A percentile compares a stretch with the other conserved stretches of the same genome.
Evolutionary conservation across 2,888 invertebrate species (phyloP).

Genomic region (Euzophera pinguis): DNA sequence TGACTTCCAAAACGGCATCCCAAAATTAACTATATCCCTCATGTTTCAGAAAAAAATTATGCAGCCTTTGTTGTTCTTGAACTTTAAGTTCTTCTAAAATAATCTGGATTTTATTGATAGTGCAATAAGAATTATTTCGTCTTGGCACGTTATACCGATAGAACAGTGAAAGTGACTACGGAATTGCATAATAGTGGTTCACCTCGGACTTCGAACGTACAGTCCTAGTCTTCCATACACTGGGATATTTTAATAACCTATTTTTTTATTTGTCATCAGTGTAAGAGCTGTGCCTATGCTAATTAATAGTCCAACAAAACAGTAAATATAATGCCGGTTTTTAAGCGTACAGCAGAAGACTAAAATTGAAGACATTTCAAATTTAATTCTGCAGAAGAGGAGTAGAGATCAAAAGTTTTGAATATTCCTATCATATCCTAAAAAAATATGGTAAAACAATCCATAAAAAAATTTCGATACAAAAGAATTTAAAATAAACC

Average conservation of each 20-base stretch:
- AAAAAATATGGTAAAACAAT: too few species aligned
- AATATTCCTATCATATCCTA: too few species aligned
- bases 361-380: too few species aligned
- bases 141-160: slow-evolving; percentile 26
- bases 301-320: too few species aligned
- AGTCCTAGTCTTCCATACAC: slow-evolving; percentile 33
- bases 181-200: slow-evolving; percentile 58
- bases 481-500: too few species aligned
- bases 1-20: background rate
- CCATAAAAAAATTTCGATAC: too few species aligned
- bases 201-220: slow-evolving; percentile 49
- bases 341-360: too few species aligned
- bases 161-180: slow-evolving; percentile 65
- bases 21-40: slow-evolving; percentile 15
- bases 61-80: slow-evolving; percentile 2
- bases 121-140: slow-evolving; percentile 36
- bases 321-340: too few species aligned
- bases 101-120: background rate
- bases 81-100: background rate
- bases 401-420: too few species aligned
- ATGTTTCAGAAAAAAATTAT: background rate
- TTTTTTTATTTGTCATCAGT: too few species aligned
- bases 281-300: too few species aligned
- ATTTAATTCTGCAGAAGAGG: too few species aligned
- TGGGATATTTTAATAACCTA: slow-evolving; percentile 21